Evolutionary conservation across 2,888 invertebrate species (phyloP).

Genomic region (Macrostomum cliftonense): DNA sequence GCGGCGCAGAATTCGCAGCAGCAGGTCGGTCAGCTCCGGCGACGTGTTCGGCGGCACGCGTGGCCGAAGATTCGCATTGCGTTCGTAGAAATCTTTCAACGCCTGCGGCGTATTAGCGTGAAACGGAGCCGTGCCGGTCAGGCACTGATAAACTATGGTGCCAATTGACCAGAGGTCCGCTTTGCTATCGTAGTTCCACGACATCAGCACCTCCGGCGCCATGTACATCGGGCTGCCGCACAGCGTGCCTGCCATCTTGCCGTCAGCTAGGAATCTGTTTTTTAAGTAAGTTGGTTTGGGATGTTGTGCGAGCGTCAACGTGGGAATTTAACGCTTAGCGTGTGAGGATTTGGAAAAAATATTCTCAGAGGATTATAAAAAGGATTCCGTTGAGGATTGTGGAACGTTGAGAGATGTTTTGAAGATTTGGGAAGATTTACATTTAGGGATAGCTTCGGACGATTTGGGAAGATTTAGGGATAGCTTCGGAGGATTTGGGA

Average conservation of each 20-base stretch:
- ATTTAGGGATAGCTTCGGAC: too few species aligned
- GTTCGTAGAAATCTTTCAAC: constrained; percentile 85
- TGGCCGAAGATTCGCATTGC: constrained; percentile 47
- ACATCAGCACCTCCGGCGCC: constrained; percentile 99
- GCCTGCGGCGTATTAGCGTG: constrained; percentile 92
- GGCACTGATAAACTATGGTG: constrained; percentile 91
- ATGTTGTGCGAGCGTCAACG: too few species aligned
- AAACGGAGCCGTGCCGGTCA: constrained; percentile 95
- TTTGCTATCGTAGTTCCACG: constrained; percentile 89
- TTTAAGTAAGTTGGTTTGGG: too few species aligned
- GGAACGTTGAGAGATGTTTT: too few species aligned
- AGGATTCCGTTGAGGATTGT: too few species aligned
- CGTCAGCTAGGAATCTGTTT: constrained; percentile 78
- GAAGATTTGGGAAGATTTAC: too few species aligned
- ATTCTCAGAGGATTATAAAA: too few species aligned
- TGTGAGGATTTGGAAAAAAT: too few species aligned
- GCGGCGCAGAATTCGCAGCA: constrained; percentile 57
- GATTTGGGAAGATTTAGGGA: too few species aligned
- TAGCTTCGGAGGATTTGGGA: too few species aligned
- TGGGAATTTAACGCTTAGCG: too few species aligned
- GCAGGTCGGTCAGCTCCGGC: constrained; percentile 62
- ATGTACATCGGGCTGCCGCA: constrained; percentile 99
- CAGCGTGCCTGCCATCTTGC: constrained; percentile 95
- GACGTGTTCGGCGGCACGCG: constrained; percentile 70
- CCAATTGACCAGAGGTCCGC: constrained; percentile 98